These are phyloP conservation scores for Oncorhynchus clarkii DNA, from an alignment of 2,113 vertebrate genomes.

Conservation along the genomic window DNA sequence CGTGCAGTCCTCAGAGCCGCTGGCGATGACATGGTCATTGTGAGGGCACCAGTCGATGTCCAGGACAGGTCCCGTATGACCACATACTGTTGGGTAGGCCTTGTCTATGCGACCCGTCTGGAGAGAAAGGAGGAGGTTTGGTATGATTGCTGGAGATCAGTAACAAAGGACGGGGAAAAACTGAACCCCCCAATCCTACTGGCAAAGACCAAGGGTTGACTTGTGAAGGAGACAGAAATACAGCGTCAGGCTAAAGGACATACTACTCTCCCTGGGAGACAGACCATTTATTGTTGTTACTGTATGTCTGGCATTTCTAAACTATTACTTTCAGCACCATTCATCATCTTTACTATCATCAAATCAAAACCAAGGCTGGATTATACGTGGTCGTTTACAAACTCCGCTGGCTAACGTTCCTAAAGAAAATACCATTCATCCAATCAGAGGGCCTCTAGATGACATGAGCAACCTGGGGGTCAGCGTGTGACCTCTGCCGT, in stretches of 20 bases:
- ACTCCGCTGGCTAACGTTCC: background rate
- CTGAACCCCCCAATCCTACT: too few relatives aligned
- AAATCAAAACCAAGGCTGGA: background rate
- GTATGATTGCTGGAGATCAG: background rate
- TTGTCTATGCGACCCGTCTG: slow-evolving; percentile 71
- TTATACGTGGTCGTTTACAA: background rate
- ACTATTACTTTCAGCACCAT: background rate
- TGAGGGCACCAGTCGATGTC: slow-evolving; percentile 99
- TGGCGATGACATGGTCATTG: slow-evolving; percentile 93
- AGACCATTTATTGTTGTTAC: background rate
- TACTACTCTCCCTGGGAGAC: background rate
- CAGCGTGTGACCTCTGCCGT: slow-evolving; percentile 4
- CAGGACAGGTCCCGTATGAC: slow-evolving; percentile 93
- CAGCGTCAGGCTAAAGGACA: too few relatives aligned
- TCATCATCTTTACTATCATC: background rate
- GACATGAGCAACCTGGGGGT: slow-evolving; percentile 10
- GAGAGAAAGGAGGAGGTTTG: background rate
- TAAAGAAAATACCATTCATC: background rate
- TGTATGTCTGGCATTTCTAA: background rate
- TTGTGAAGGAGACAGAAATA: too few relatives aligned
- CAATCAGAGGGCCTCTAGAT: slow-evolving; percentile 2
- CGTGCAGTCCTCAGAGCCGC: slow-evolving; percentile 93
- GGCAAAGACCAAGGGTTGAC: too few relatives aligned
- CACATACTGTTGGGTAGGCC: slow-evolving; percentile 93
- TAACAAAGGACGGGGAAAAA: too few relatives aligned